Evolutionary conservation across 1,140 invertebrate species (phyloP).

Genomic region (Trichogramma pretiosum): DNA sequence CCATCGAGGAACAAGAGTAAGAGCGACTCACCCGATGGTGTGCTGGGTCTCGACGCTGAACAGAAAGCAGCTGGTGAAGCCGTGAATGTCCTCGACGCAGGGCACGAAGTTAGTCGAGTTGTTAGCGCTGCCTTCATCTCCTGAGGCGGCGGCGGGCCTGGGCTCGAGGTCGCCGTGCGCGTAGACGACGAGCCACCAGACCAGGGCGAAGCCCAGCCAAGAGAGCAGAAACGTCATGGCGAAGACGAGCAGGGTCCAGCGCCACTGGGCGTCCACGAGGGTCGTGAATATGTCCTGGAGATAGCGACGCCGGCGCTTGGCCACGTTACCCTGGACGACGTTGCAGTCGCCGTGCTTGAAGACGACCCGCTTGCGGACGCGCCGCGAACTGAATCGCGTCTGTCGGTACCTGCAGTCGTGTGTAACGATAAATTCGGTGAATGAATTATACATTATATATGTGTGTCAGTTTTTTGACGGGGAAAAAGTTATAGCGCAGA

Average conservation of each 20-base stretch:
- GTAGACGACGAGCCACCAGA: constrained; percentile 92
- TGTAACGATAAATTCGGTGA: too few relatives aligned
- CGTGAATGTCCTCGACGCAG: constrained; percentile 72
- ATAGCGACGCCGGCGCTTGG: constrained; percentile 71
- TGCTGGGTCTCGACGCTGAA: constrained; percentile 90
- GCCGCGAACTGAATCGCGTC: constrained; percentile 24
- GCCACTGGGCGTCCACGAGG: constrained; percentile 85
- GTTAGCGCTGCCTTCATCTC: constrained; percentile 26
- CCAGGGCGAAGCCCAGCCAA: constrained; percentile 83
- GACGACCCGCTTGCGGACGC: constrained; percentile 52
- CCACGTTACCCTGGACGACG: constrained; percentile 76
- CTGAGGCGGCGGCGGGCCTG: constrained; percentile 58
- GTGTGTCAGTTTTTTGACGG: too few relatives aligned
- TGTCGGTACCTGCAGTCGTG: constrained; percentile 15
- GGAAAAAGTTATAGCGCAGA: too few relatives aligned
- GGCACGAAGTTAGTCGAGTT: constrained; percentile 61
- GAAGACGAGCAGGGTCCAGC: constrained; percentile 95
- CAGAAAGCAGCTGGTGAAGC: constrained; percentile 80
- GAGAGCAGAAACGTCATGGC: constrained; percentile 83
- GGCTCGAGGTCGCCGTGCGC: constrained; percentile 84
- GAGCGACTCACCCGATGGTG: constrained; percentile 73
- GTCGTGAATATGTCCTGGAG: constrained; percentile 80
- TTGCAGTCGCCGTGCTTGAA: constrained; percentile 95
- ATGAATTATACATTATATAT: too few relatives aligned
- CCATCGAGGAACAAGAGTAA: constrained; percentile 36